These are phyloP conservation scores for Alouatta palliata DNA, from an alignment of 2,113 vertebrate species.

Conservation along the genomic window DNA sequence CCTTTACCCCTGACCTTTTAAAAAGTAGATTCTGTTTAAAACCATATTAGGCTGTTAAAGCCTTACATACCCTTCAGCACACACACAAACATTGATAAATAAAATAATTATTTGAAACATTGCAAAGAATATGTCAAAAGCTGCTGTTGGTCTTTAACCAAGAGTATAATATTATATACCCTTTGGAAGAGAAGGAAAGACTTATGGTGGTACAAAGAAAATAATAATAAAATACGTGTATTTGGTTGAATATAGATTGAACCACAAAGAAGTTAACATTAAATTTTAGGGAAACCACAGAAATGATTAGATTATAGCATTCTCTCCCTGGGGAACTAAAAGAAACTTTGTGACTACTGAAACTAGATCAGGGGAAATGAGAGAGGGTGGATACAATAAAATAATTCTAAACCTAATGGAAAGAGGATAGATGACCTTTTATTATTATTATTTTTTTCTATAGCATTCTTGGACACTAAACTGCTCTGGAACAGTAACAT, in stretches of 20 bases:
- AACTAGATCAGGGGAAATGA: background rate
- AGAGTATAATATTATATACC: background rate
- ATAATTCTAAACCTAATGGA: slow-evolving; percentile 9
- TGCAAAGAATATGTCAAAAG: background rate
- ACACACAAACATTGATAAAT: background rate
- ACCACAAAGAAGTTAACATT: slow-evolving; percentile 23
- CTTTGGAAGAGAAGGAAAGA: background rate
- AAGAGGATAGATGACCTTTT: background rate
- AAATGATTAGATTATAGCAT: slow-evolving; percentile 42
- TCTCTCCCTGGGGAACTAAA: slow-evolving; percentile 15
- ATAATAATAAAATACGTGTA: background rate
- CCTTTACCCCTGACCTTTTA: background rate
- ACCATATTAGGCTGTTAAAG: background rate
- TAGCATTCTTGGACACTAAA: slow-evolving; percentile 52
- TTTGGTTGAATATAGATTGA: slow-evolving; percentile 6
- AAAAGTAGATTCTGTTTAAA: background rate
- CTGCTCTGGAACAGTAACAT: slow-evolving; percentile 10
- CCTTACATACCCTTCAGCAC: background rate
- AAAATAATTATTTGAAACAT: background rate
- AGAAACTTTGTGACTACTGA: background rate
- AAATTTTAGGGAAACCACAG: slow-evolving; percentile 55
- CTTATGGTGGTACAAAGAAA: background rate
- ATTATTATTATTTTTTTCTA: background rate
- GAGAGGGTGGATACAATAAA: background rate
- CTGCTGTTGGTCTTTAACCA: background rate